phyloP scores from a whole-genome alignment of 2,113 vertebrate species.

The Thoracochromis brauschi region DNA sequence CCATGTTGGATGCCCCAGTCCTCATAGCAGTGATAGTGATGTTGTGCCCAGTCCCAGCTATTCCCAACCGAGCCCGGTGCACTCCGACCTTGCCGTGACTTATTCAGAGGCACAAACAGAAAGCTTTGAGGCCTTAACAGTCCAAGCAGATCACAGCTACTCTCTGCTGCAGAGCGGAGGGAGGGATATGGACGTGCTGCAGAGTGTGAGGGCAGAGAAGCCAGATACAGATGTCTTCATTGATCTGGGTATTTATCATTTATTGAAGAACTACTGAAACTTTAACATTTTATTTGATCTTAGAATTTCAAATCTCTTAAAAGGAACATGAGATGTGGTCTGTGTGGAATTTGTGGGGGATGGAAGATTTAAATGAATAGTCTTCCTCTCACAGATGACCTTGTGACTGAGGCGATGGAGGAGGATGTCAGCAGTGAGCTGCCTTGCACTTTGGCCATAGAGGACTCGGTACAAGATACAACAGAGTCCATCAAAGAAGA shows the following conservation, averaged over 20 bases:
- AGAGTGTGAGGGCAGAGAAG: slow-evolving; percentile 64
- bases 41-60: slow-evolving; percentile 51
- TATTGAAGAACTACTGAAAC: neutral
- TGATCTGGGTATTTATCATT: slow-evolving; percentile 70
- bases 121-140: slow-evolving; percentile 47
- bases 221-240: slow-evolving; percentile 72
- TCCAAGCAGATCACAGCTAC: slow-evolving; percentile 81
- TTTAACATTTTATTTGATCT: neutral
- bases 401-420: slow-evolving; percentile 61
- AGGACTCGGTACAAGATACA: slow-evolving; percentile 43
- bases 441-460: slow-evolving; percentile 70
- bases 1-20: slow-evolving; percentile 35
- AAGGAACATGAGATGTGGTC: neutral
- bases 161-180: slow-evolving; percentile 58
- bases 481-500: neutral
- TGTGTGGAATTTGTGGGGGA: neutral
- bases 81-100: neutral
- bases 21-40: slow-evolving; percentile 48
- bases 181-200: slow-evolving; percentile 46
- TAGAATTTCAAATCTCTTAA: neutral
- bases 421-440: slow-evolving; percentile 52
- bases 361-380: neutral
- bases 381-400: slow-evolving; percentile 53
- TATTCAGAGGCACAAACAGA: slow-evolving; percentile 30
- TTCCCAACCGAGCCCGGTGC: slow-evolving; percentile 39